These are phyloP conservation scores for Epiblema foenella DNA, from an alignment of 2,888 invertebrate species.

Conservation along the genomic window DNA sequence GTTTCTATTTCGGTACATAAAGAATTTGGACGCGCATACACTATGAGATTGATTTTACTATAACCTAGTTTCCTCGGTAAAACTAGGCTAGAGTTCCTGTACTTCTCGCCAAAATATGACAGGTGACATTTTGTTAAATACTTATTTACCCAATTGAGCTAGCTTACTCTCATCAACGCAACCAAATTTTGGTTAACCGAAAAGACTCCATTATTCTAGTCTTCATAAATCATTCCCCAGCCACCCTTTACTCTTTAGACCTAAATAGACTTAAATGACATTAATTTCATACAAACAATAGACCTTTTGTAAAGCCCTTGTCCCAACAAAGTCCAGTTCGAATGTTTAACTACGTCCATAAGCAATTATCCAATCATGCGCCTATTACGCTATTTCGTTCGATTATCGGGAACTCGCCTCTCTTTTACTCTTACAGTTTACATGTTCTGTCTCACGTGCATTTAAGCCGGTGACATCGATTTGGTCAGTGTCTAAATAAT, in stretches of 20 bases:
- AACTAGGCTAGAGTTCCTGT: too few relatives aligned
- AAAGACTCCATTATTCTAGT: slow-evolving; percentile 42
- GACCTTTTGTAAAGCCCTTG: slow-evolving; percentile 46
- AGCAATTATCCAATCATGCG: slow-evolving; percentile 84
- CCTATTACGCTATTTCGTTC: slow-evolving; percentile 81
- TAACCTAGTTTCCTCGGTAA: too few relatives aligned
- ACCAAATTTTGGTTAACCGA: slow-evolving; percentile 43
- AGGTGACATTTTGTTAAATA: too few relatives aligned
- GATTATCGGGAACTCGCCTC: slow-evolving; percentile 65
- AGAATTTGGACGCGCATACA: too few relatives aligned
- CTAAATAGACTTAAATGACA: background rate
- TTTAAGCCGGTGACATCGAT: slow-evolving; percentile 20
- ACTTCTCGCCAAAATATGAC: too few relatives aligned
- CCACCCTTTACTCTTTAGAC: background rate
- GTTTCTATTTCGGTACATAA: too few relatives aligned
- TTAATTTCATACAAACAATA: background rate
- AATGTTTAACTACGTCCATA: slow-evolving; percentile 80
- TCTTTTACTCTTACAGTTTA: slow-evolving; percentile 50
- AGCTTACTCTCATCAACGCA: background rate
- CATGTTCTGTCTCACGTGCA: slow-evolving; percentile 57
- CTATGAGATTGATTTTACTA: too few relatives aligned
- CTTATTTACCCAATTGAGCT: background rate
- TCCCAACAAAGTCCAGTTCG: slow-evolving; percentile 60
- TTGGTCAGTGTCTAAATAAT: too few relatives aligned
- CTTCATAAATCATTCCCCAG: slow-evolving; percentile 24